Evolutionary conservation across 2,797 vertebrate species (phyloP).

Genomic region (Argya squamiceps): DNA sequence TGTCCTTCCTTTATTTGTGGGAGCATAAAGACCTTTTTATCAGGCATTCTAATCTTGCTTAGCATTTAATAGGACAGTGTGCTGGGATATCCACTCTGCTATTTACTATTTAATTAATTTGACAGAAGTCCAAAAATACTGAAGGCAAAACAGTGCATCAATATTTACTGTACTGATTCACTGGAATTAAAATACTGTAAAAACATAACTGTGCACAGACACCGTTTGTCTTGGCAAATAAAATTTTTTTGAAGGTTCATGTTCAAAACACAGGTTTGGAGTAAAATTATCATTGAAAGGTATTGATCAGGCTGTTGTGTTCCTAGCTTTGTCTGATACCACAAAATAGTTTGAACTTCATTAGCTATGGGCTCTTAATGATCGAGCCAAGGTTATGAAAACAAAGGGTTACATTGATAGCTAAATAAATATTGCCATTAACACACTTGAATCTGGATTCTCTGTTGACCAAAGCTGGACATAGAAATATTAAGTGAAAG

Average conservation of each 20-base stretch:
- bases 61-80: slow-evolving; percentile 56
- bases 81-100: slow-evolving; percentile 56
- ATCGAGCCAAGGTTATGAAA: slow-evolving; percentile 21
- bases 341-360: not conserved
- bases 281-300: slow-evolving; percentile 21
- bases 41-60: slow-evolving; percentile 40
- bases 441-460: not conserved
- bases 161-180: slow-evolving; percentile 73
- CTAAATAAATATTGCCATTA: slow-evolving; percentile 48
- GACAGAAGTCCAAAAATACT: slow-evolving; percentile 64
- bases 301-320: slow-evolving; percentile 23
- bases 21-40: slow-evolving; percentile 50
- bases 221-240: slow-evolving; percentile 61
- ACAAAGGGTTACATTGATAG: not conserved
- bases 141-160: slow-evolving; percentile 69
- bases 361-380: not conserved
- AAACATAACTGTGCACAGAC: slow-evolving; percentile 65
- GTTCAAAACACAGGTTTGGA: slow-evolving; percentile 43
- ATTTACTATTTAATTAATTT: slow-evolving; percentile 72
- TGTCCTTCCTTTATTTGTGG: slow-evolving; percentile 46
- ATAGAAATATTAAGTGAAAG: not conserved
- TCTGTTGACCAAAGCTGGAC: not conserved
- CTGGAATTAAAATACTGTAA: slow-evolving; percentile 70
- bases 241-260: slow-evolving; percentile 25
- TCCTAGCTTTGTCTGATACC: not conserved